Conservation (phyloP, 2,113 vertebrate genomes). For the Xerus inauris region DNA sequence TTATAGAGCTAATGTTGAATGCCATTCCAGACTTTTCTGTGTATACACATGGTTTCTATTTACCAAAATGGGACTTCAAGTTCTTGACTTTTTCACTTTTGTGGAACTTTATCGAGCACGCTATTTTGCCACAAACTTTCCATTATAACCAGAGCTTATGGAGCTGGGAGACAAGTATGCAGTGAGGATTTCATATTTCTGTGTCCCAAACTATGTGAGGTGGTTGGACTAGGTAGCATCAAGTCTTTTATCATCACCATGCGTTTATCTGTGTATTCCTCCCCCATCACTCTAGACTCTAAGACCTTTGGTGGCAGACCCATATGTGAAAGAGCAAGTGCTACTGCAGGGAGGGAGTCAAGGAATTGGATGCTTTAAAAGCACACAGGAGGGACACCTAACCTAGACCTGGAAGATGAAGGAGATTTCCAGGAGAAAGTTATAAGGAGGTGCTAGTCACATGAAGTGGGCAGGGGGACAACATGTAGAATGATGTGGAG, state of each 20-base stretch:
- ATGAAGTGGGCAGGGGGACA: not conserved
- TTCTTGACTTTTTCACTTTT: not conserved
- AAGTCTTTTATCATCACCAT: not conserved
- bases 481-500: not conserved
- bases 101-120: slow-evolving; percentile 24
- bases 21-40: not conserved
- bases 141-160: slow-evolving; percentile 30
- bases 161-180: not conserved
- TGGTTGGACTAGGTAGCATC: not conserved
- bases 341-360: not conserved
- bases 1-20: not conserved
- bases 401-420: not conserved
- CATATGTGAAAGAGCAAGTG: not conserved
- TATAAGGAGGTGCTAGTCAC: not conserved
- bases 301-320: not conserved
- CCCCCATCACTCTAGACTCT: not conserved
- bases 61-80: not conserved
- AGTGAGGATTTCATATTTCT: not conserved
- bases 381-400: not conserved
- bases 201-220: not conserved
- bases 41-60: not conserved
- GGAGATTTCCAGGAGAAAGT: not conserved
- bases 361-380: not conserved
- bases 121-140: slow-evolving; percentile 13
- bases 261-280: not conserved